Evolutionary conservation across 2,113 vertebrate genomes (phyloP).

Genomic region (Clarias gariepinus): DNA sequence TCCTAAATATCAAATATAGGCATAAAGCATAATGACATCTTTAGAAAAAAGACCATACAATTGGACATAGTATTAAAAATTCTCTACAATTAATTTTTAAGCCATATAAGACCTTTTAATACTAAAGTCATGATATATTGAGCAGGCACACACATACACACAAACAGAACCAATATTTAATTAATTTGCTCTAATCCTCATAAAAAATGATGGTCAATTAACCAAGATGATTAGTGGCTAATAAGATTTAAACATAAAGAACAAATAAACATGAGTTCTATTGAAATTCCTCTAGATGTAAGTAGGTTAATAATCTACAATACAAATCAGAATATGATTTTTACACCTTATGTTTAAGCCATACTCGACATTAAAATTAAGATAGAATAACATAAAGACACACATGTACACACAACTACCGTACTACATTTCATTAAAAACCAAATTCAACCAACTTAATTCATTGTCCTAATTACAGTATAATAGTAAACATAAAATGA

Average conservation of each 20-base stretch:
- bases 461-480: neutral
- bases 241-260: constrained; percentile 4
- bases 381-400: neutral
- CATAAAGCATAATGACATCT: neutral
- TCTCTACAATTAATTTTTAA: neutral
- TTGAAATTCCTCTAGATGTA: constrained; percentile 7
- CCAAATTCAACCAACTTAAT: neutral
- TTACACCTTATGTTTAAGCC: neutral
- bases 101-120: neutral
- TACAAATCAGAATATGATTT: neutral
- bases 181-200: neutral
- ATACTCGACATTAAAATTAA: neutral
- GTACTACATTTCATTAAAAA: neutral
- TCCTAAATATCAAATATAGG: constrained; percentile 69
- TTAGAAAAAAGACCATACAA: constrained; percentile 19
- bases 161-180: constrained; percentile 1
- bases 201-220: neutral
- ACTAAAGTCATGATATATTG: neutral
- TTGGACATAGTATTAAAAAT: neutral
- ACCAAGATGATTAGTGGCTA: neutral
- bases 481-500: neutral
- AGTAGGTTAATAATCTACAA: neutral
- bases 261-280: neutral
- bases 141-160: neutral
- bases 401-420: neutral